A percentile compares a stretch with the other conserved stretches of the same genome.
These are phyloP conservation scores for Carassius auratus DNA, from an alignment of 2,113 vertebrate genomes.

Conservation along the genomic window DNA sequence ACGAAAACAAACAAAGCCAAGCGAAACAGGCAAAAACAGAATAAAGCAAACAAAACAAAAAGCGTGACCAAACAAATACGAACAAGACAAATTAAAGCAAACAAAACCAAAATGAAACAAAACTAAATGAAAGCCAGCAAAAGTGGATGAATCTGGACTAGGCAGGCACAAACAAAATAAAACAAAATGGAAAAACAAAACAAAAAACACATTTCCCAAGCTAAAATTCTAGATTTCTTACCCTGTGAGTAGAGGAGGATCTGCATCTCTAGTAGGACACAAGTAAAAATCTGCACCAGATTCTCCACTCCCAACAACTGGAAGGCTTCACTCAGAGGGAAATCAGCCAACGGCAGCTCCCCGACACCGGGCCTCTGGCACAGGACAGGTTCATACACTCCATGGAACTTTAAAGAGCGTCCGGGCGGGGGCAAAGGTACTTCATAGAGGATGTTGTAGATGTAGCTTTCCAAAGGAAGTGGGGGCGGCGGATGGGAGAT, in stretches of 20 bases:
- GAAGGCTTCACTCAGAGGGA: conserved; percentile 86
- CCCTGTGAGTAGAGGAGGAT: conserved; percentile 96
- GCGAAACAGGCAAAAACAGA: too few species aligned
- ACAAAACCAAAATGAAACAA: background rate
- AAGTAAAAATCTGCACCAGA: conserved; percentile 94
- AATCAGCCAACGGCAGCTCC: conserved; percentile 91
- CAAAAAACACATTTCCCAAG: background rate
- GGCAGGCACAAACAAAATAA: background rate
- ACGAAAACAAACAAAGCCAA: too few species aligned
- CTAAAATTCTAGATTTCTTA: conserved; percentile 62
- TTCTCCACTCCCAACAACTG: conserved; percentile 91
- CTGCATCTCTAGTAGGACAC: conserved; percentile 96
- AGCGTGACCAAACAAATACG: too few species aligned
- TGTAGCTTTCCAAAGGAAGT: conserved; percentile 94
- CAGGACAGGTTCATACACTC: conserved; percentile 92
- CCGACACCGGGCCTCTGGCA: conserved; percentile 90
- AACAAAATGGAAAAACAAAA: background rate
- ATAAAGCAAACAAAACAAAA: too few species aligned
- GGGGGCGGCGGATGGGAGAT: conserved; percentile 86
- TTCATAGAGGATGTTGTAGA: conserved; percentile 96
- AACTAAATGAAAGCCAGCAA: background rate
- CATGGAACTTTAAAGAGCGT: conserved; percentile 91
- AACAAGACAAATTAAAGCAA: background rate
- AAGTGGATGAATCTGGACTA: background rate
- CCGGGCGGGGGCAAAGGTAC: conserved; percentile 92